Evolutionary conservation across 2,888 invertebrate species (phyloP).

Genomic region (Drosophila flavopinicola): DNA sequence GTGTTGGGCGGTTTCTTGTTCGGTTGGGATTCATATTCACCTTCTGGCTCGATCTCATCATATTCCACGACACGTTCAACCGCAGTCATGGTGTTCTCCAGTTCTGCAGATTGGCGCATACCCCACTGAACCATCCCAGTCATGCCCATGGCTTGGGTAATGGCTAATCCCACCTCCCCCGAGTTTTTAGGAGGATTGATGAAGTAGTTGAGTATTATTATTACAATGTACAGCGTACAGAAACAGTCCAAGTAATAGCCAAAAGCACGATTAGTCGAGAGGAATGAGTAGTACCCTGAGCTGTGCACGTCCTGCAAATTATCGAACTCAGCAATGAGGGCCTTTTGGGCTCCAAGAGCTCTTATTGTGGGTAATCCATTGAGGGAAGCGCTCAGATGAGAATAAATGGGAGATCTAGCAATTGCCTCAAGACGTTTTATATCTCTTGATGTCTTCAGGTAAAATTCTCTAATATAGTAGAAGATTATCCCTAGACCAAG

Average conservation of each 20-base stretch:
- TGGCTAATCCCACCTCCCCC: slow-evolving; percentile 91
- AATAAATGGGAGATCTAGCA: slow-evolving; percentile 96
- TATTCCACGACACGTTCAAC: slow-evolving; percentile 93
- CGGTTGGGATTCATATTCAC: slow-evolving; percentile 87
- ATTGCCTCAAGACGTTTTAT: slow-evolving; percentile 92
- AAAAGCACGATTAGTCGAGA: slow-evolving; percentile 95
- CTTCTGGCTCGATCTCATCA: slow-evolving; percentile 84
- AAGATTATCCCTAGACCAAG: slow-evolving; percentile 89
- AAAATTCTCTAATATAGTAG: slow-evolving; percentile 90
- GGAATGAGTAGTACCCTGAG: slow-evolving; percentile 95
- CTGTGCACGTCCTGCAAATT: slow-evolving; percentile 93
- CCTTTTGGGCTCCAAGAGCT: slow-evolving; percentile 92
- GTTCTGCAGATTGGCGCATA: slow-evolving; percentile 95
- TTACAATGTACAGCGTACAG: slow-evolving; percentile 92
- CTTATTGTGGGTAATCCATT: slow-evolving; percentile 96
- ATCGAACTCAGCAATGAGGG: slow-evolving; percentile 92
- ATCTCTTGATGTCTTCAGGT: slow-evolving; percentile 91
- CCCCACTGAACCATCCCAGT: slow-evolving; percentile 91
- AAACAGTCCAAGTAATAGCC: slow-evolving; percentile 96
- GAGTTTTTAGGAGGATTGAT: slow-evolving; percentile 88
- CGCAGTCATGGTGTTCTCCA: slow-evolving; percentile 94
- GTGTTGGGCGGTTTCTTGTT: slow-evolving; percentile 87
- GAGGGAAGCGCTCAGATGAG: slow-evolving; percentile 94
- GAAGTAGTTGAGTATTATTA: slow-evolving; percentile 94
- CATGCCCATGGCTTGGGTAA: slow-evolving; percentile 91